Conservation (phyloP, 2,888 invertebrate genomes). For the Xestobium rufovillosum region DNA sequence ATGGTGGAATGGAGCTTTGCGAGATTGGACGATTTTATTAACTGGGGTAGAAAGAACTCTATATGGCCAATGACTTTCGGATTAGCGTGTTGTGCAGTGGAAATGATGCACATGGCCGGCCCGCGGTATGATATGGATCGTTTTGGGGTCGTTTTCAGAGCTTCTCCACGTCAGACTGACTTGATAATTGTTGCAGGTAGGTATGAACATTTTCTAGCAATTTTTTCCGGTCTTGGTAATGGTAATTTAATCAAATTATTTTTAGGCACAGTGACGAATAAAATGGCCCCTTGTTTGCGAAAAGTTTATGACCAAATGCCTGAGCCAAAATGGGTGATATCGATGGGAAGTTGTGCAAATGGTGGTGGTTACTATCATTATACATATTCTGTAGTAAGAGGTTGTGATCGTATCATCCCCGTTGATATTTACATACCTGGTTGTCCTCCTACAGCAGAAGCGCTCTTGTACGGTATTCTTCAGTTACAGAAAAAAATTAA, state of each 20-base stretch:
- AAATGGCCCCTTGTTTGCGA: constrained; percentile 61
- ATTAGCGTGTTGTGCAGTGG: constrained; percentile 60
- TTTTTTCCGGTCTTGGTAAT: neutral
- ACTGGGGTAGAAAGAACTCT: constrained; percentile 56
- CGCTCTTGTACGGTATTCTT: constrained; percentile 75
- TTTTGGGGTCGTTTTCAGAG: constrained; percentile 55
- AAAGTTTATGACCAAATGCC: constrained; percentile 58
- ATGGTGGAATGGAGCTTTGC: constrained; percentile 54
- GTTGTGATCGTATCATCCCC: constrained; percentile 71
- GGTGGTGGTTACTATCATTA: constrained; percentile 74
- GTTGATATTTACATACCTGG: constrained; percentile 90
- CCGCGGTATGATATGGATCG: constrained; percentile 63
- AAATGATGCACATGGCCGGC: constrained; percentile 63
- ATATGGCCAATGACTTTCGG: constrained; percentile 66
- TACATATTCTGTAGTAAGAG: constrained; percentile 67
- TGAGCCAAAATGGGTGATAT: constrained; percentile 64
- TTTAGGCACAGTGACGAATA: constrained; percentile 56
- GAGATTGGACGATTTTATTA: constrained; percentile 56
- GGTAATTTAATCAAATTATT: constrained; percentile 1
- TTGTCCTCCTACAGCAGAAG: constrained; percentile 92
- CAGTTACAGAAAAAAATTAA: constrained; percentile 85
- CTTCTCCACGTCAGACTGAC: constrained; percentile 55
- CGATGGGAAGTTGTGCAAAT: constrained; percentile 73
- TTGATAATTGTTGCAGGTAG: constrained; percentile 54
- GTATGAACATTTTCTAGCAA: no score